Base-by-base conservation (phyloP, 2,888 invertebrate genomes). In the Cecidostiba fungosa region DNA sequence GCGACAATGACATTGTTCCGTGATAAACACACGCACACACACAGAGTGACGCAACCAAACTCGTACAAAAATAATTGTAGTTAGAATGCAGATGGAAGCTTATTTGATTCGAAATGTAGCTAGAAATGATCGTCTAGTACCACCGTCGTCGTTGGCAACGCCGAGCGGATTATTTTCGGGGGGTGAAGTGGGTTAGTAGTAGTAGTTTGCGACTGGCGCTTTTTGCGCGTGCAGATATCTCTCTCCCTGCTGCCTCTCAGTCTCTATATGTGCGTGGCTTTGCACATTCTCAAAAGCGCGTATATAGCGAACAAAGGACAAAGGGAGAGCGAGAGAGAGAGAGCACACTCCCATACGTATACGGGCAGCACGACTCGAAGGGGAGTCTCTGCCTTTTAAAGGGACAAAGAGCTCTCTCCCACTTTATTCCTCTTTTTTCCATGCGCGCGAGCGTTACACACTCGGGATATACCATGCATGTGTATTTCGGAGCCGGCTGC, bases 101-200 rank as follows among this genome's bases (percentile, higher is more conserved):
- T n/a, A 2, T 43, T 43, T 43, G 12, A 1, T 12, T 12, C 43
- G 43, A 43, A 43, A 43, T 43, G 43, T 12, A 43, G 72, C n/a
- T 8, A 73, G 47, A 78, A 78, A 73, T 43, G 43, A 1, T 39
- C 43, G 43, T 12, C 2, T 32, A 32, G n/a, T 59, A n/a, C 23
- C 26, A 19, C 14, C 50, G 43, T 73, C 72, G 77, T 43, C 73
- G 82, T 80, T 84, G 85, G 81, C 85, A 87, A 54, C 82, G 76
- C 54, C 59, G 39, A 70, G 86, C 43, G 69, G 36, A 89, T 88
- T 90, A 90, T 90, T 91, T 91, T 90, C 85, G 88, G 47, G 89
- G 88, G 87, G 87, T 88, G 88, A 90, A 90, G 89, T 91, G 89
- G 91, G 91, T 91, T 92, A 91, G 90, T 91, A 88, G 90, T 91